Base-by-base conservation (phyloP, 2,888 invertebrate species). In the Limenitis camilla region DNA sequence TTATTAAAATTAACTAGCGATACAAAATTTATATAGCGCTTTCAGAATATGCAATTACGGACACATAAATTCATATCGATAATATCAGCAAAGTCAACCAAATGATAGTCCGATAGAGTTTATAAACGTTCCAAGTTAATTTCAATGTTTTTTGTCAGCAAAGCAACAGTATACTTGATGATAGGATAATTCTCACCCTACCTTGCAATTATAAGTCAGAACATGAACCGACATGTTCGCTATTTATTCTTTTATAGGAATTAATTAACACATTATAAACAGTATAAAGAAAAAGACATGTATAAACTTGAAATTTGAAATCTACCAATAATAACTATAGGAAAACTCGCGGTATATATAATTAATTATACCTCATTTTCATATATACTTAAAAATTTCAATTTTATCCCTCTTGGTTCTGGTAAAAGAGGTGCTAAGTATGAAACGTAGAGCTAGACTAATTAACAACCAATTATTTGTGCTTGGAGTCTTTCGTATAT, bases 131-230 rank as follows among this genome's bases (percentile, higher is more conserved):
- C 43, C 33, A 32, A 42, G 45, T 55, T 49, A 52, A 56, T 56
- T 56, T 49, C 46, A 36, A 38, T 35, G 36, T 48, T 52, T 52
- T 55, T 55, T 55, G 52, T 45, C 41, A 29, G 43, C 59, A 52
- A 52, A 53, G 55, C 44, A 52, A 53, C 53, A 44, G 55, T 43
- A 48, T 50, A 40, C 54, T 28, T 48, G 55, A 54, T 54, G 56
- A 51, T 50, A 59, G 55, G 40, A 46, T 52, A 40, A 49, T 46
- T 55, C 41, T 51, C 51, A 49, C 54, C 56, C 54, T 53, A 46
- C 52, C 53, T 53, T 53, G 51, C 56, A 56, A 56, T 59, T 53
- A 57, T 55, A 45, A 35, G 44, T 30, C 42, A 43, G 39, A 49
- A 36, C 41, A 49, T 46, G 33, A 35, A 51, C 46, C 49, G 53